Base-by-base conservation (phyloP, 2,888 invertebrate genomes). In the Digitonthophagus gazella region DNA sequence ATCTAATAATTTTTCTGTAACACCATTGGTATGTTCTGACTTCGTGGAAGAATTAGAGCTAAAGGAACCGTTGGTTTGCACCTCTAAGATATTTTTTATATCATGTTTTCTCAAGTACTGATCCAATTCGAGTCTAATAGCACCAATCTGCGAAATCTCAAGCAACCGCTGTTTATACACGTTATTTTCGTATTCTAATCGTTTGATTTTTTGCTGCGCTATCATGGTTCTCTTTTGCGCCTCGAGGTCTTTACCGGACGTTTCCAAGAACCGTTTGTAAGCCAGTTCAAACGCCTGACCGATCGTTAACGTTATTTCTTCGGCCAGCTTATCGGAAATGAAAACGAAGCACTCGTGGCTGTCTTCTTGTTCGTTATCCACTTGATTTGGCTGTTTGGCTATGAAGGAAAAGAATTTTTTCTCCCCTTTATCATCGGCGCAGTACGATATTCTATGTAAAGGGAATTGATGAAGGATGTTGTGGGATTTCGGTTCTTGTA, bases 241-340 rank as follows among this genome's bases (percentile, higher is more conserved):
- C 81, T 97, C 97, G 70, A 95, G 85, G 80, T 95, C 94, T 81
- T 93, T 93, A 69, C 95, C 95, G 67, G 94, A 94, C 71, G 95
- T 95, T 80, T 96, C 97, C 78, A 98, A 85, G 84, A 96, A 98
- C 79, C 95, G 89, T 87, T 91, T 93, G 85, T 98, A 98, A 22
- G 98, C 98, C 79, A 98, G 86, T 85, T 98, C 98, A 83, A 98
- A 98, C 0, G 98, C 98, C 83, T 98, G 98, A 6, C 98, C 98
- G 76, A 98, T 97, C 8, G 98, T 98, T 72, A 98, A 85, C 57
- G 98, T 98, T 72, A 98, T 98, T 81, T 98, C 97, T 77, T 98
- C 97, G 0, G 98, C 97, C 79, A 98, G 85, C 85, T 98, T 98
- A 76, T 98, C 98, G 72, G 97, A 97, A 71, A 97, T 93, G 80